Evolutionary conservation across 2,113 vertebrate genomes (phyloP).

Genomic region (Callospermophilus lateralis): DNA sequence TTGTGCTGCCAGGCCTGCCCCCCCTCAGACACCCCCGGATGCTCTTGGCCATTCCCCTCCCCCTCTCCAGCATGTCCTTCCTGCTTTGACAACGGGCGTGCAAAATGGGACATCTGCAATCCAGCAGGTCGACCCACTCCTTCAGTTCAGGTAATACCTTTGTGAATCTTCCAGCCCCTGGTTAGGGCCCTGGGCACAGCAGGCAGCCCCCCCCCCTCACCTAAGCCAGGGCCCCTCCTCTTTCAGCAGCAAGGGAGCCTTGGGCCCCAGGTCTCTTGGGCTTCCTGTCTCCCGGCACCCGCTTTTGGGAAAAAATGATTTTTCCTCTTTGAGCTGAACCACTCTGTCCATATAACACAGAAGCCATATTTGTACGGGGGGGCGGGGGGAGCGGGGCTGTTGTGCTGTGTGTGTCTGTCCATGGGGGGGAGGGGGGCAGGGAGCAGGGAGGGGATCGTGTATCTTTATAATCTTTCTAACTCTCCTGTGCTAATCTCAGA

Average conservation of each 20-base stretch:
- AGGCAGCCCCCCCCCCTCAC: neutral
- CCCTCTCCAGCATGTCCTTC: conserved; percentile 44
- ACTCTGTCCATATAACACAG: conserved; percentile 84
- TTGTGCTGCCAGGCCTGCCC: neutral
- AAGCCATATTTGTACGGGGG: conserved; percentile 85
- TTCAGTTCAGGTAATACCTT: conserved; percentile 77
- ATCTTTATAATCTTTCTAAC: conserved; percentile 86
- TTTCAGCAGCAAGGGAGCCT: conserved; percentile 49
- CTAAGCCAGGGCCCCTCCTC: conserved; percentile 60
- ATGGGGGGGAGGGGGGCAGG: conserved; percentile 50
- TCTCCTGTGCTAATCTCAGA: conserved; percentile 85
- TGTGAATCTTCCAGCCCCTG: conserved; percentile 60
- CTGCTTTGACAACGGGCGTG: conserved; percentile 34
- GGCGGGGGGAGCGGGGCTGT: conserved; percentile 63
- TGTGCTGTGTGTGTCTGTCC: conserved; percentile 82
- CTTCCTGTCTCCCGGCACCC: conserved; percentile 68
- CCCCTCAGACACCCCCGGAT: conserved; percentile 15
- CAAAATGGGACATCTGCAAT: conserved; percentile 31
- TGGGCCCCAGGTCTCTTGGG: conserved; percentile 20
- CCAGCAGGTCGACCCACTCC: conserved; percentile 53
- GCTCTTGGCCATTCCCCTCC: conserved; percentile 10
- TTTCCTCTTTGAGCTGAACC: conserved; percentile 79
- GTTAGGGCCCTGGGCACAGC: conserved; percentile 26
- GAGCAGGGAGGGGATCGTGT: conserved; percentile 76
- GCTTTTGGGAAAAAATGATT: conserved; percentile 73